These are phyloP conservation scores for Cheiracanthium punctorium DNA, from an alignment of 2,888 invertebrate genomes.

Conservation along the genomic window DNA sequence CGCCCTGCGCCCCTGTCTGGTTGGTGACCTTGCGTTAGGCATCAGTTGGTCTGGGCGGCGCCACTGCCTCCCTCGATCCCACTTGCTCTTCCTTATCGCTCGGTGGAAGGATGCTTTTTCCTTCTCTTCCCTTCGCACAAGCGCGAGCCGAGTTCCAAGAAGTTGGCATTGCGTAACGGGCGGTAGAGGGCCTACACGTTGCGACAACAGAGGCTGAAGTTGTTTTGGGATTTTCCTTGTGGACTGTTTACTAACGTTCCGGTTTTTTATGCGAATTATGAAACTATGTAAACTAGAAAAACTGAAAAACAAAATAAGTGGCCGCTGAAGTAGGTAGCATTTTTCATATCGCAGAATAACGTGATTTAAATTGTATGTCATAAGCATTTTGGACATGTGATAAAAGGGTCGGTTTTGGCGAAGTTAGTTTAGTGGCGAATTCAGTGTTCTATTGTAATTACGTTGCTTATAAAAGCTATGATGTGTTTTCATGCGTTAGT, in stretches of 20 bases:
- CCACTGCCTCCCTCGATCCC: constrained; percentile 61
- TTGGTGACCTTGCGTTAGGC: constrained; percentile 64
- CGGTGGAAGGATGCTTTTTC: constrained; percentile 46
- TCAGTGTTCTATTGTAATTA: no score
- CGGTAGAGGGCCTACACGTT: constrained; percentile 5
- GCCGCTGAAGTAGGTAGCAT: no score
- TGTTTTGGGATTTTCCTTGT: constrained; percentile 11
- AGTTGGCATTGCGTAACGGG: constrained; percentile 18
- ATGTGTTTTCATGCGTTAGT: no score
- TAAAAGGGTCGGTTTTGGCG: no score
- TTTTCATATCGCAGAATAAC: no score
- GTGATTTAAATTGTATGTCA: no score
- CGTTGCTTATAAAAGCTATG: no score
- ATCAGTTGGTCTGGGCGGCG: constrained; percentile 53
- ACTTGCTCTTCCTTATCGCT: constrained; percentile 63
- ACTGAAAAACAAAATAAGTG: no score
- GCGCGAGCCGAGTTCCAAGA: constrained; percentile 1
- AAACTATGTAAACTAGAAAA: no score
- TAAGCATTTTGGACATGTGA: no score
- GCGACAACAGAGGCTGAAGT: neutral
- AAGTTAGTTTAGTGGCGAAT: no score
- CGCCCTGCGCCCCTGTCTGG: constrained; percentile 51
- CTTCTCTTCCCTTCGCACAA: constrained; percentile 2
- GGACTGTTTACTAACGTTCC: neutral
- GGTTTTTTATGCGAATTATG: no score